phyloP scores from a whole-genome alignment of 2,797 vertebrate genomes.

The Takifugu ocellatus region DNA sequence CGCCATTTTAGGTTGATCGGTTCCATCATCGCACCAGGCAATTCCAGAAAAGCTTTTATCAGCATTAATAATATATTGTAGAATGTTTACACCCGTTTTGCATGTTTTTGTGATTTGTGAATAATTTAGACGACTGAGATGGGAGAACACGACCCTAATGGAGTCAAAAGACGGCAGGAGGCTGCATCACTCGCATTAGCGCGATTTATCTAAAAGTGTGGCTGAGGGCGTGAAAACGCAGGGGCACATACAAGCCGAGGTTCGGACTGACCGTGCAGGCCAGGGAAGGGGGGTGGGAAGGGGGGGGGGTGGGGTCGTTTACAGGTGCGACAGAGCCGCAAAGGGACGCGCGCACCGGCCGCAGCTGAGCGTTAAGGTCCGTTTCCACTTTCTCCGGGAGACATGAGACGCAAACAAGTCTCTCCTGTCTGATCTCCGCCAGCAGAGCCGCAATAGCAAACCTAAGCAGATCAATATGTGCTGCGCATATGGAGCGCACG shows the following conservation, averaged over 20 bases:
- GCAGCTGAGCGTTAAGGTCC: constrained; percentile 11
- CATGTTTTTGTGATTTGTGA: constrained; percentile 49
- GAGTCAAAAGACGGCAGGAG: constrained; percentile 13
- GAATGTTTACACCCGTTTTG: constrained; percentile 58
- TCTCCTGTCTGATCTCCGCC: constrained; percentile 29
- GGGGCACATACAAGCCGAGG: background rate
- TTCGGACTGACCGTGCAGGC: background rate
- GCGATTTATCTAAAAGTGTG: constrained; percentile 4
- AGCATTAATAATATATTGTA: constrained; percentile 67
- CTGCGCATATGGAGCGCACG: constrained; percentile 62
- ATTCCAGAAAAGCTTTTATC: constrained; percentile 73
- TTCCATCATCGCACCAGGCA: constrained; percentile 46
- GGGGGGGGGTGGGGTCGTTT: too few relatives aligned
- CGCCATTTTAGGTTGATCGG: constrained; percentile 48
- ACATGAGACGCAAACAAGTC: constrained; percentile 33
- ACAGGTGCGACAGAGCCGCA: constrained; percentile 17
- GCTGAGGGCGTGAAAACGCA: background rate
- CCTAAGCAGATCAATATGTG: constrained; percentile 67
- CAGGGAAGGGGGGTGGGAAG: too few relatives aligned
- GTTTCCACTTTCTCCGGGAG: constrained; percentile 13
- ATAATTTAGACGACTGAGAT: constrained; percentile 61
- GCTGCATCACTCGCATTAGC: constrained; percentile 12
- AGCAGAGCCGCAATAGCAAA: constrained; percentile 42
- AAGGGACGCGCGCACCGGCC: background rate
- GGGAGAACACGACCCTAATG: constrained; percentile 18